A percentile compares a stretch with the other conserved stretches of the same genome.
These are phyloP conservation scores for Hecatera dysodea DNA, from an alignment of 2,888 invertebrate species.

Conservation along the genomic window DNA sequence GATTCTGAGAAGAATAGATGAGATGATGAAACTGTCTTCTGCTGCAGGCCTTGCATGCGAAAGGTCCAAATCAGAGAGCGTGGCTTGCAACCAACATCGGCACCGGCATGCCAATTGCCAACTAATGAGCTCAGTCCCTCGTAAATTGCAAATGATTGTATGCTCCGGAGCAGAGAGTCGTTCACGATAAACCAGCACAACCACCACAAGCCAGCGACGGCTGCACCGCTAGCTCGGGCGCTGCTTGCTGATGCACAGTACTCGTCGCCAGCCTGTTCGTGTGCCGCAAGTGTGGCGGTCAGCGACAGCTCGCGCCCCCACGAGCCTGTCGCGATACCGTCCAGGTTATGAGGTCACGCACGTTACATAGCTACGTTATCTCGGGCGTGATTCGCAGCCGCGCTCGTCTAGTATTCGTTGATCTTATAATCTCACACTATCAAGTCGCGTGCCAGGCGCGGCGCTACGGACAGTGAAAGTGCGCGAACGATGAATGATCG, in stretches of 20 bases:
- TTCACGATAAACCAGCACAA: background rate
- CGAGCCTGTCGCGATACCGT: slow-evolving; percentile 4
- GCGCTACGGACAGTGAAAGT: slow-evolving; percentile 34
- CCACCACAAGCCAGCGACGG: too few relatives aligned
- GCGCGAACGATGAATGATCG: slow-evolving; percentile 14
- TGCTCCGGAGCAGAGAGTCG: background rate
- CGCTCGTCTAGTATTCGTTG: slow-evolving; percentile 10
- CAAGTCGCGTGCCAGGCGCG: slow-evolving; percentile 7
- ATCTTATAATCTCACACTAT: slow-evolving; percentile 15
- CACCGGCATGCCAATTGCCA: too few relatives aligned
- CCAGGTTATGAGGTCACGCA: slow-evolving; percentile 14
- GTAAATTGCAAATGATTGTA: background rate
- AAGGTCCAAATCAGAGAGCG: background rate
- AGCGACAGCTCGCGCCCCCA: slow-evolving; percentile 14
- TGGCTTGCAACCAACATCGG: too few relatives aligned
- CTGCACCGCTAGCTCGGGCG: background rate
- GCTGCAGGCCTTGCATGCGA: too few relatives aligned
- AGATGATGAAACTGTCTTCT: too few relatives aligned
- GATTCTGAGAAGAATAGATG: too few relatives aligned
- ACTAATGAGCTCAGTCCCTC: background rate
- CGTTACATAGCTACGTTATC: slow-evolving; percentile 26
- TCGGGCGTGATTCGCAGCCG: background rate
- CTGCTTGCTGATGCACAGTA: background rate
- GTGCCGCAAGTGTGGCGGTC: background rate
- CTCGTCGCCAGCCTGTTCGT: background rate